Percentiles rank a stretch among this genome's conserved stretches.
Evolutionary conservation across 2,888 invertebrate species (phyloP).

Genomic region (Volucella inflata): DNA sequence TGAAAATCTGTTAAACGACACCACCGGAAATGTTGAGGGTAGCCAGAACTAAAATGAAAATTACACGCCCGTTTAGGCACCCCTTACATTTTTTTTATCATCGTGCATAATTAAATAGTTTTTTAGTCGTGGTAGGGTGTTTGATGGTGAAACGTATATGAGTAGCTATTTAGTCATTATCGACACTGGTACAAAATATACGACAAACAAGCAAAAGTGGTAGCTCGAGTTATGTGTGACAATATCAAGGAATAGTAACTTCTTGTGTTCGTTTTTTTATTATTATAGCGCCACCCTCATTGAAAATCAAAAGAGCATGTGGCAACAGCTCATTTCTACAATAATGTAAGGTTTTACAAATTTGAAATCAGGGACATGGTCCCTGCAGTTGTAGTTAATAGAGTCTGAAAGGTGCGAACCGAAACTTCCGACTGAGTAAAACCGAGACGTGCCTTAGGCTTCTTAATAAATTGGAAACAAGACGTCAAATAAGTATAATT

Average conservation of each 20-base stretch:
- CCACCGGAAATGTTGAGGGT: conserved; percentile 77
- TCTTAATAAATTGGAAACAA: conserved; percentile 20
- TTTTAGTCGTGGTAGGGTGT: conserved; percentile 57
- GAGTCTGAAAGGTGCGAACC: conserved; percentile 18
- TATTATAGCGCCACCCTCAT: conserved; percentile 75
- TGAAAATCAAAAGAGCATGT: conserved; percentile 74
- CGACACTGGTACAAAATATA: conserved; percentile 69
- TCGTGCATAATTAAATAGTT: conserved; percentile 74
- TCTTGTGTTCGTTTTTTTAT: conserved; percentile 52
- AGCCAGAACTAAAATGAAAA: conserved; percentile 82
- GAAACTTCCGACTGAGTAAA: not conserved
- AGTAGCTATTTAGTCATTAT: conserved; percentile 74
- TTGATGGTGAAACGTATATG: conserved; percentile 39
- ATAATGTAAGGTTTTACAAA: not conserved
- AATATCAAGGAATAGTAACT: conserved; percentile 75
- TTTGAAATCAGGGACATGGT: conserved; percentile 41
- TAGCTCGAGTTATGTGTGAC: conserved; percentile 77
- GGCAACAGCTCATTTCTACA: conserved; percentile 77
- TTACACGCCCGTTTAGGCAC: conserved; percentile 83
- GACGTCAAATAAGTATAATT: conserved; percentile 46
- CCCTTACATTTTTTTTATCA: conserved; percentile 74
- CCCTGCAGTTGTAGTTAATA: conserved; percentile 50
- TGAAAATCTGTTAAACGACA: conserved; percentile 44
- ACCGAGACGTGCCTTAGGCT: conserved; percentile 17
- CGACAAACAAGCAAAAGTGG: conserved; percentile 50